Evolutionary conservation across 2,888 invertebrate genomes (phyloP), one percentile per base, ranked within the genome.

Genomic region (Rotaria socialis): DNA sequence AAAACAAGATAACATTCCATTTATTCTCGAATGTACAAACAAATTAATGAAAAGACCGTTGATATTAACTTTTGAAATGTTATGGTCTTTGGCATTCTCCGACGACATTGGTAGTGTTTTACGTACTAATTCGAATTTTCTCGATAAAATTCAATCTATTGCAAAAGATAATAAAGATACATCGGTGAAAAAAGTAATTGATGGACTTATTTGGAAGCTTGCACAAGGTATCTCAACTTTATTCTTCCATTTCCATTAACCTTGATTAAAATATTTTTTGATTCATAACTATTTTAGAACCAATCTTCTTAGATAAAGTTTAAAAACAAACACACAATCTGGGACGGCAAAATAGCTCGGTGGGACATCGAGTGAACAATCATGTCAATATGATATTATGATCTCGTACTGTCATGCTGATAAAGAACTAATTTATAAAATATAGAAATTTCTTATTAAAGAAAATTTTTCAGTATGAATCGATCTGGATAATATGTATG

Each of bases 401-500:
- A 85, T 85, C 8, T 47, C 24, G 1, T 85, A 85, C 55, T 58
- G 41, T 43, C 55, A 50, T 24, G 55, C 19, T 27, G 58, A 60
- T n/a, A 56, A 60, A 41, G 55, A 55, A 56, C 35, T 84, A 2
- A 43, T 22, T 6, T 58, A 43, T 50, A 55, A 58, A 35, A 84
- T 84, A 22, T 16, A 58, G 35, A 19, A 84, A 55, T 55, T 35
- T 27, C 50, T 84, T 35, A 11, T 35, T 35, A 27, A 84, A 16
- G 6, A 58, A 24, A 50, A 50, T 24, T 84, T 43, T 11, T 35
- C 41, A 55, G n/a, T 84, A 0, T 84, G 84, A 52, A n/a, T 85
- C 6, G 85, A 85, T 85, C 11, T 55, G 2, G n/a, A 60, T n/a
- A 60, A 85, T 85, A 85, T 85, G 56, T 50, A 85, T 55, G 85